Conservation (phyloP, 2,797 vertebrate species). For the Glyptemys insculpta region DNA sequence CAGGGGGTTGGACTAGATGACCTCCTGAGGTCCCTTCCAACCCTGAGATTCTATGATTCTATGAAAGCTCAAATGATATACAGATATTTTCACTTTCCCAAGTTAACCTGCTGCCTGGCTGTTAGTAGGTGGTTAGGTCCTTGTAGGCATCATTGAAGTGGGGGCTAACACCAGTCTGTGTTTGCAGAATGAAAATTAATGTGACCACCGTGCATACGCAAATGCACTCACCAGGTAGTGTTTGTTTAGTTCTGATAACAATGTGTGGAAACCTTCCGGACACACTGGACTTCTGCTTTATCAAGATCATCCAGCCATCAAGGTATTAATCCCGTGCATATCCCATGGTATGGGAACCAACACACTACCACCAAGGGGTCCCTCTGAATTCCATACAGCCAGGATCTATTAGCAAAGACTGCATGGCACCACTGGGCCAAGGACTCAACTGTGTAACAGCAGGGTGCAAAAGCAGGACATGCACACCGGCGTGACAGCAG, state of each 20-base stretch:
- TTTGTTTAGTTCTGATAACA: accelerated
- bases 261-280: background rate
- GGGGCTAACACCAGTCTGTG: background rate
- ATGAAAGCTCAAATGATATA: background rate
- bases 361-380: accelerated
- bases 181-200: background rate
- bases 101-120: accelerated
- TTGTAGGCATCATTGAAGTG: accelerated
- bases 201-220: background rate
- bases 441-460: background rate
- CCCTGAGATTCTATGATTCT: too few relatives aligned
- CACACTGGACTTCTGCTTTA: background rate
- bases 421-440: background rate
- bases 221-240: background rate
- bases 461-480: background rate
- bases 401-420: accelerated
- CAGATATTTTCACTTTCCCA: background rate
- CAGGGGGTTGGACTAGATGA: too few relatives aligned
- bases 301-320: background rate
- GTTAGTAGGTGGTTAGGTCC: accelerated
- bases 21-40: too few relatives aligned
- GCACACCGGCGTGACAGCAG: background rate
- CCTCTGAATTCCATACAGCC: background rate
- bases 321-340: background rate
- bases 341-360: background rate